Percentiles rank a stretch among this genome's conserved stretches.
These are phyloP conservation scores for Lathamus discolor DNA, from an alignment of 2,113 vertebrate species.

Conservation along the genomic window DNA sequence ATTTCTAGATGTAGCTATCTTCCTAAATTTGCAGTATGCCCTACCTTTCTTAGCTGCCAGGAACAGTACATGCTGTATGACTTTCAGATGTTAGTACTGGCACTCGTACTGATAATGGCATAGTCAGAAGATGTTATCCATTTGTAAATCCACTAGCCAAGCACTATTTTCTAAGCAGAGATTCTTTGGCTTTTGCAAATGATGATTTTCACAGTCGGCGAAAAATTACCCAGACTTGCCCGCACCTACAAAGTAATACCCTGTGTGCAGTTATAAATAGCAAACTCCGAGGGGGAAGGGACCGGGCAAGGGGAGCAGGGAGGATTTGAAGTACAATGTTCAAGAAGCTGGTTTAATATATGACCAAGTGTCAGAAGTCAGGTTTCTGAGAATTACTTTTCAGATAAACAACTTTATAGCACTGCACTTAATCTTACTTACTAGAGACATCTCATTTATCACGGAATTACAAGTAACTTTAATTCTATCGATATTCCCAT, in stretches of 20 bases:
- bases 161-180: slow-evolving; percentile 13
- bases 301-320: background rate
- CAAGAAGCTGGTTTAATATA: slow-evolving; percentile 85
- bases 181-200: slow-evolving; percentile 30
- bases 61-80: background rate
- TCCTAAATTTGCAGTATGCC: background rate
- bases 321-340: slow-evolving; percentile 80
- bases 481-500: slow-evolving; percentile 77
- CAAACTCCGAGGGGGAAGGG: background rate
- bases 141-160: slow-evolving; percentile 1
- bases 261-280: slow-evolving; percentile 60
- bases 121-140: slow-evolving; percentile 40
- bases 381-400: slow-evolving; percentile 80
- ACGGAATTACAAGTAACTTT: slow-evolving; percentile 81
- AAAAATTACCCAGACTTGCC: slow-evolving; percentile 26
- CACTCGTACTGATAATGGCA: slow-evolving; percentile 6
- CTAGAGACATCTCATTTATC: slow-evolving; percentile 83
- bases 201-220: slow-evolving; percentile 28
- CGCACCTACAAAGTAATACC: slow-evolving; percentile 16
- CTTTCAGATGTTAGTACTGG: slow-evolving; percentile 33
- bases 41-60: background rate
- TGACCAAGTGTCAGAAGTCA: slow-evolving; percentile 84
- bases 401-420: slow-evolving; percentile 93
- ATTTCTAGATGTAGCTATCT: background rate
- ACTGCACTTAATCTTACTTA: slow-evolving; percentile 79